Evolutionary conservation across 2,888 invertebrate genomes (phyloP).

Genomic region (Oligia fasciuncula): DNA sequence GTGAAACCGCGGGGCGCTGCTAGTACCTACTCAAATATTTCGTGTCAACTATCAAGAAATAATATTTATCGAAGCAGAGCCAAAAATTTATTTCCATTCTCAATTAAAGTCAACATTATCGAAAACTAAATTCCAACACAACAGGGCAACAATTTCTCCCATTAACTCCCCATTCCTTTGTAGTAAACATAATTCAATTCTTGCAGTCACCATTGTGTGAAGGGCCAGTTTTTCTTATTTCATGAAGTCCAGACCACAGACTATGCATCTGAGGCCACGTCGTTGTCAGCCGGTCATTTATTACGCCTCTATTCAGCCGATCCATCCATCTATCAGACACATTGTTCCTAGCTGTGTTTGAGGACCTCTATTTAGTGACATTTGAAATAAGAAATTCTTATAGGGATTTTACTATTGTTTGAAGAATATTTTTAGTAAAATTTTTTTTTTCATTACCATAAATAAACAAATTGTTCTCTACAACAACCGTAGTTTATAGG

Average conservation of each 20-base stretch:
- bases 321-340: constrained; percentile 74
- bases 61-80: neutral
- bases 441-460: neutral
- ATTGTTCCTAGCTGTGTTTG: constrained; percentile 71
- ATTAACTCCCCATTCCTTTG: constrained; percentile 34
- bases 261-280: constrained; percentile 47
- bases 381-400: constrained; percentile 21
- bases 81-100: constrained; percentile 13
- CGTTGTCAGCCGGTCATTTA: constrained; percentile 74
- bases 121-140: constrained; percentile 22
- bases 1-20: too few species aligned
- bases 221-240: constrained; percentile 65
- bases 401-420: neutral
- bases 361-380: constrained; percentile 52
- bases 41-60: neutral
- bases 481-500: neutral
- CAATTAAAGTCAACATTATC: constrained; percentile 13
- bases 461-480: neutral
- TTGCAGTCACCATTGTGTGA: constrained; percentile 57
- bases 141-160: constrained; percentile 28
- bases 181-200: constrained; percentile 60
- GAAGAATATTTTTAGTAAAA: neutral
- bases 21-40: neutral
- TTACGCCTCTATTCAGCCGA: constrained; percentile 74
- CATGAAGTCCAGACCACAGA: constrained; percentile 53